A percentile compares a stretch with the other conserved stretches of the same genome.
Conservation (phyloP, 2,797 vertebrate species). For the Enteromius anoplus region DNA sequence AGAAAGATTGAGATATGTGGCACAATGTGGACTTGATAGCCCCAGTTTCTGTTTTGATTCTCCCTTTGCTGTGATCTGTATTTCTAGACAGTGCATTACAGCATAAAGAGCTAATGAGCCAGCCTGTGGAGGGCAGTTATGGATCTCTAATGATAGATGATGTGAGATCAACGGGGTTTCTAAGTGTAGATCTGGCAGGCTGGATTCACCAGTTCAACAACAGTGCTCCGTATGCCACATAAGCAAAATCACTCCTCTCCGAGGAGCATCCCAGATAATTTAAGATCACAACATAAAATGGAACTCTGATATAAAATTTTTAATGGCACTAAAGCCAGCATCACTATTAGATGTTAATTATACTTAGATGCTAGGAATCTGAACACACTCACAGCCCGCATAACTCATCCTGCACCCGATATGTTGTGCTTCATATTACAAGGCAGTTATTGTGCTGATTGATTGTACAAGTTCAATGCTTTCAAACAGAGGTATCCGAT, state of each 20-base stretch:
- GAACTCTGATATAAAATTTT: constrained; percentile 6
- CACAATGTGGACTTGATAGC: background rate
- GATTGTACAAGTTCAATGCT: constrained; percentile 47
- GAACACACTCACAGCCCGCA: background rate
- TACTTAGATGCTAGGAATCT: background rate
- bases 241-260: constrained; percentile 59
- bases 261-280: constrained; percentile 38
- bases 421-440: constrained; percentile 46
- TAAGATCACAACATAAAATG: constrained; percentile 48
- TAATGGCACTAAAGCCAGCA: constrained; percentile 1
- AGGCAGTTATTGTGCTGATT: constrained; percentile 45
- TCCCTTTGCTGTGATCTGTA: background rate
- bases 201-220: constrained; percentile 40
- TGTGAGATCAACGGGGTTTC: constrained; percentile 52
- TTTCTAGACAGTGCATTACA: constrained; percentile 11
- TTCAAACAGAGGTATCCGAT: constrained; percentile 44
- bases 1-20: background rate
- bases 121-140: constrained; percentile 36
- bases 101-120: constrained; percentile 24
- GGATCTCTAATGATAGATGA: constrained; percentile 52
- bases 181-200: constrained; percentile 56
- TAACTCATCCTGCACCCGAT: background rate
- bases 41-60: background rate
- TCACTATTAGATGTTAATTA: background rate
- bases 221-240: constrained; percentile 44